These are phyloP conservation scores for Lamellibrachia satsuma DNA, from an alignment of 2,888 invertebrate genomes.

Conservation along the genomic window DNA sequence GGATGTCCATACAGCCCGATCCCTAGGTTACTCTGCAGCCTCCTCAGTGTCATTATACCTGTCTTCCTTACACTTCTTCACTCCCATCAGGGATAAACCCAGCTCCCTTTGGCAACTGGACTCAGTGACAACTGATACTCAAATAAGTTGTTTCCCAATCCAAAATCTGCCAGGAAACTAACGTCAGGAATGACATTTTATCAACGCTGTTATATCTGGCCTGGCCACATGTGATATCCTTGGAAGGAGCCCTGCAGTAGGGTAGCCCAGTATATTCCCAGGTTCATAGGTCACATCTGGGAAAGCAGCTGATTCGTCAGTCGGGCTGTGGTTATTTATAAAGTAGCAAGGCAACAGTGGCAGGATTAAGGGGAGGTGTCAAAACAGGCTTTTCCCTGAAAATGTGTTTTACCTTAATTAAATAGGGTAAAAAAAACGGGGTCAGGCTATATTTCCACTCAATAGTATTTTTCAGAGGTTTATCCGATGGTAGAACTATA, in stretches of 20 bases:
- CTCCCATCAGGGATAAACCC: background rate
- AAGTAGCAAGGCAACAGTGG: background rate
- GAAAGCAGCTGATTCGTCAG: background rate
- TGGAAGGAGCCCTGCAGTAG: background rate
- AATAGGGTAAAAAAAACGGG: background rate
- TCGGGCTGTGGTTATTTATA: background rate
- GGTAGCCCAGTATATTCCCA: background rate
- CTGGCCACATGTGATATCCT: background rate
- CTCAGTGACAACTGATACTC: background rate
- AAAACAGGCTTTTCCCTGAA: background rate
- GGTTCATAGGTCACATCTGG: background rate
- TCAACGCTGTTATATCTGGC: slow-evolving; percentile 7
- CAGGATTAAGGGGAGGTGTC: background rate
- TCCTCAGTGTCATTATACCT: background rate
- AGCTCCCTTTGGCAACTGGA: background rate
- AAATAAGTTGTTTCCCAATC: background rate
- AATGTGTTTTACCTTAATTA: background rate
- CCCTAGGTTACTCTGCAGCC: background rate
- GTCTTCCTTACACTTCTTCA: background rate
- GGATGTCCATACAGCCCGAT: background rate
- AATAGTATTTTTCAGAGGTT: background rate
- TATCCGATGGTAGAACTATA: too few relatives aligned
- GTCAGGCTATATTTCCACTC: background rate
- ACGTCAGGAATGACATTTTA: background rate
- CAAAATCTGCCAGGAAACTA: background rate